Evolutionary conservation across 2,888 invertebrate species (phyloP).

Genomic region (Torymus tubicola): DNA sequence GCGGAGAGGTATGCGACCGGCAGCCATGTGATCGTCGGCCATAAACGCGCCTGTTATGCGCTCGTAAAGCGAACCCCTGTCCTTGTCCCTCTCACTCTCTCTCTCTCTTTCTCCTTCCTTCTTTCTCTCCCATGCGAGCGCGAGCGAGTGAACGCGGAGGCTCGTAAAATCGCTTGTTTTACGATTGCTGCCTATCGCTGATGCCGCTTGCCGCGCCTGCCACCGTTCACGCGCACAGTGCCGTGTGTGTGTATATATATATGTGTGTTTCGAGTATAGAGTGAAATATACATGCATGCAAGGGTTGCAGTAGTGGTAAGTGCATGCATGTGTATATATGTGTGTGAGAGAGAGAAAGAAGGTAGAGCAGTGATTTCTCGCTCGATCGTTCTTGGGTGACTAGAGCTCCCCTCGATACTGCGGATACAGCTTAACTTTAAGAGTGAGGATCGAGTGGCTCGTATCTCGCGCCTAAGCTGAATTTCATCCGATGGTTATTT

Average conservation of each 20-base stretch:
- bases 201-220: conserved; percentile 67
- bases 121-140: conserved; percentile 54
- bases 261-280: conserved; percentile 46
- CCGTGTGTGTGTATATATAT: too few relatives aligned
- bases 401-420: conserved; percentile 33
- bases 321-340: neutral
- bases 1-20: conserved; percentile 70
- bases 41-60: conserved; percentile 76
- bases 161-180: conserved; percentile 75
- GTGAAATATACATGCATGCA: neutral
- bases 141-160: conserved; percentile 56
- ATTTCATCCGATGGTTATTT: conserved; percentile 47
- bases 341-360: conserved; percentile 10
- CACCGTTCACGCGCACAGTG: conserved; percentile 60
- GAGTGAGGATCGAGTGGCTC: conserved; percentile 40
- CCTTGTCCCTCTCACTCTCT: conserved; percentile 61
- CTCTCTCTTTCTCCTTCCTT: conserved; percentile 49
- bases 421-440: conserved; percentile 49
- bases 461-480: conserved; percentile 46
- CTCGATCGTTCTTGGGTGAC: too few relatives aligned
- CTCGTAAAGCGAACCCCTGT: conserved; percentile 74
- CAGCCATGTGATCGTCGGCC: conserved; percentile 74
- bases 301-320: too few relatives aligned
- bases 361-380: conserved; percentile 16
- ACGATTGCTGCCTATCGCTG: conserved; percentile 74